phyloP scores from a whole-genome alignment of 2,888 invertebrate species.

The Hirtodrosophila duncani region DNA sequence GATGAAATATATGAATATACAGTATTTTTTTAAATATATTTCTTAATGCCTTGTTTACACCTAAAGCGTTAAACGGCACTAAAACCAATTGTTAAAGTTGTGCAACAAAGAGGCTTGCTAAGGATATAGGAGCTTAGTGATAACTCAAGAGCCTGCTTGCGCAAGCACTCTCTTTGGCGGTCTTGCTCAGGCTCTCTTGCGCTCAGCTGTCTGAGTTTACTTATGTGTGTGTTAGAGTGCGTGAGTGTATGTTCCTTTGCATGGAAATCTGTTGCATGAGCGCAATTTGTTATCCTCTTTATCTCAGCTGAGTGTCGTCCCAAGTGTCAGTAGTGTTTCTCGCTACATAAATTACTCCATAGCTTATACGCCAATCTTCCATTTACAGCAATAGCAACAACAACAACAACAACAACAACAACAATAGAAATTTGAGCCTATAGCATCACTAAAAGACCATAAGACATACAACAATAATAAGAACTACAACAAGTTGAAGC shows the following conservation, averaged over 20 bases:
- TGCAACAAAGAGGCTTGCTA: no score
- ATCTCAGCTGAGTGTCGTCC: constrained; percentile 71
- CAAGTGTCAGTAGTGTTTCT: constrained; percentile 63
- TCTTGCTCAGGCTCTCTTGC: neutral
- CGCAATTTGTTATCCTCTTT: constrained; percentile 72
- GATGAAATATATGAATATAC: neutral
- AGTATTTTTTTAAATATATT: neutral
- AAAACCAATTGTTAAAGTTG: no score
- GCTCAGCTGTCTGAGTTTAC: constrained; percentile 50
- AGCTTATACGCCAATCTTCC: constrained; percentile 43
- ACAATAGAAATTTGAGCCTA: constrained; percentile 28
- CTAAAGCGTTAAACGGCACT: no score
- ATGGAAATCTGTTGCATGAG: constrained; percentile 71
- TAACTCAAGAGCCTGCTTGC: constrained; percentile 29
- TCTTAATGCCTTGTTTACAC: neutral
- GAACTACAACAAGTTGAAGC: no score
- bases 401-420: constrained; percentile 17
- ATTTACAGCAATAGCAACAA: constrained; percentile 27
- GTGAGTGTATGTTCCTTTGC: constrained; percentile 37
- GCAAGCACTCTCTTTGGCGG: constrained; percentile 36
- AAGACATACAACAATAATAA: no score
- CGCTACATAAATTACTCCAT: constrained; percentile 65
- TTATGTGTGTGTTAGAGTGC: constrained; percentile 9
- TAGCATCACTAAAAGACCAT: constrained; percentile 31
- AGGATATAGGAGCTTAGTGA: neutral